These are phyloP conservation scores for Lutraria rhynchaena DNA, from an alignment of 1,140 invertebrate genomes.

Conservation along the genomic window DNA sequence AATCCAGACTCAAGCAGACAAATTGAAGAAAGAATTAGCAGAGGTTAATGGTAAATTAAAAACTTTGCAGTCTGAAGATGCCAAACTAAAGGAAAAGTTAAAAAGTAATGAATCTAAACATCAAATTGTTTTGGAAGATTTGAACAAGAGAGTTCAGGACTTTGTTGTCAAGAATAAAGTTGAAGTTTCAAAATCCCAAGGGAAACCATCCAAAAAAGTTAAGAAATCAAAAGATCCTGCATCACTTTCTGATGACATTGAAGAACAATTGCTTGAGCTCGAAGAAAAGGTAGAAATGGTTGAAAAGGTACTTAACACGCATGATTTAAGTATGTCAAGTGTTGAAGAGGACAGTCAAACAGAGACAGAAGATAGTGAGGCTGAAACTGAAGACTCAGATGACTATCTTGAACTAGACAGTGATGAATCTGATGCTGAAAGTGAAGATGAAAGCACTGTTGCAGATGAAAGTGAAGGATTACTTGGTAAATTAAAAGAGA, in stretches of 20 bases:
- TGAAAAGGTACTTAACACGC: slow-evolving; percentile 65
- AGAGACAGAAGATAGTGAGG: slow-evolving; percentile 57
- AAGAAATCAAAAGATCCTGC: slow-evolving; percentile 23
- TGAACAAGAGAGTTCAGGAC: slow-evolving; percentile 65
- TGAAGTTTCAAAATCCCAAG: slow-evolving; percentile 45
- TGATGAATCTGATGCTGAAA: slow-evolving; percentile 47
- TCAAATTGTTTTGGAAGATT: slow-evolving; percentile 60
- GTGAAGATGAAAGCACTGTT: slow-evolving; percentile 50
- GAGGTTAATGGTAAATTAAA: slow-evolving; percentile 68
- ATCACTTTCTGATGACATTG: slow-evolving; percentile 64
- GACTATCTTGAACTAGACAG: slow-evolving; percentile 57
- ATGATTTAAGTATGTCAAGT: slow-evolving; percentile 51
- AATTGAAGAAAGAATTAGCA: slow-evolving; percentile 62
- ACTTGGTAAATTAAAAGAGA: slow-evolving; percentile 67
- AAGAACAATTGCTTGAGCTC: slow-evolving; percentile 69
- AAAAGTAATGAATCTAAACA: slow-evolving; percentile 64
- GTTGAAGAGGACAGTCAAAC: slow-evolving; percentile 15
- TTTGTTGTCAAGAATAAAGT: slow-evolving; percentile 64
- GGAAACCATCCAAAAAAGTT: slow-evolving; percentile 7
- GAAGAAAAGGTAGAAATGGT: slow-evolving; percentile 69
- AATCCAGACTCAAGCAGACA: slow-evolving; percentile 66
- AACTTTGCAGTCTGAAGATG: slow-evolving; percentile 66
- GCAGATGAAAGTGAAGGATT: slow-evolving; percentile 57
- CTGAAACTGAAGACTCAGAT: slow-evolving; percentile 65
- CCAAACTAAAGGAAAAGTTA: slow-evolving; percentile 65